These are phyloP conservation scores for Acridotheres tristis DNA, from an alignment of 2,797 vertebrate genomes.

Conservation along the genomic window DNA sequence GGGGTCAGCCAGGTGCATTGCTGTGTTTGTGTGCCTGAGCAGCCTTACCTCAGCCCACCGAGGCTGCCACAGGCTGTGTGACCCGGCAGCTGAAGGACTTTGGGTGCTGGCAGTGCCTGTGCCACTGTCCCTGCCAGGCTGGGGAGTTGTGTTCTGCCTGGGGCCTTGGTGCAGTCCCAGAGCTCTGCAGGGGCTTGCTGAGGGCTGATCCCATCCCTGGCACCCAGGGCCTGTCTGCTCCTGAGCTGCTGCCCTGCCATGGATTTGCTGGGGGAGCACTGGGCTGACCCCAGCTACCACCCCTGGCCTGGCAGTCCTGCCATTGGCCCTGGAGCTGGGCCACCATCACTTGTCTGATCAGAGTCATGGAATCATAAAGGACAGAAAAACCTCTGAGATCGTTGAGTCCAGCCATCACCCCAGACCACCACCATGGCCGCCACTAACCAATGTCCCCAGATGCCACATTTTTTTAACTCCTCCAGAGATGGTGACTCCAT, in stretches of 20 bases:
- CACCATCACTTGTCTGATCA: background rate
- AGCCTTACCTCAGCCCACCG: background rate
- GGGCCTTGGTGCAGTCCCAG: background rate
- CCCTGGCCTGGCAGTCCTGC: background rate
- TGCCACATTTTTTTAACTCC: accelerated
- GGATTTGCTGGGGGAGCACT: background rate
- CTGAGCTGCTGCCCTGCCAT: background rate
- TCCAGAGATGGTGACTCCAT: background rate
- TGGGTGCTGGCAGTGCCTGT: background rate
- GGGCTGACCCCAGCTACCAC: background rate
- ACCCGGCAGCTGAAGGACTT: background rate
- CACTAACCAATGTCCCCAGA: background rate
- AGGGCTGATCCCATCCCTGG: background rate
- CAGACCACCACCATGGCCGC: background rate
- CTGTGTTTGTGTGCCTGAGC: background rate
- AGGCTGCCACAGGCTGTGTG: background rate
- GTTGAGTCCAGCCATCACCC: background rate
- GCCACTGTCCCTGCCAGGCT: background rate
- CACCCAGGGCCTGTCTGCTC: too few relatives aligned
- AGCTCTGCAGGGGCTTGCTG: background rate
- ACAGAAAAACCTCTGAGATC: background rate
- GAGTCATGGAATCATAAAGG: background rate
- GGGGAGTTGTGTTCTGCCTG: background rate
- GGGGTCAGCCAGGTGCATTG: background rate
- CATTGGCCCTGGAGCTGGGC: background rate